These are phyloP conservation scores for Dreissena rostriformis DNA, from an alignment of 1,140 invertebrate genomes.

Conservation along the genomic window DNA sequence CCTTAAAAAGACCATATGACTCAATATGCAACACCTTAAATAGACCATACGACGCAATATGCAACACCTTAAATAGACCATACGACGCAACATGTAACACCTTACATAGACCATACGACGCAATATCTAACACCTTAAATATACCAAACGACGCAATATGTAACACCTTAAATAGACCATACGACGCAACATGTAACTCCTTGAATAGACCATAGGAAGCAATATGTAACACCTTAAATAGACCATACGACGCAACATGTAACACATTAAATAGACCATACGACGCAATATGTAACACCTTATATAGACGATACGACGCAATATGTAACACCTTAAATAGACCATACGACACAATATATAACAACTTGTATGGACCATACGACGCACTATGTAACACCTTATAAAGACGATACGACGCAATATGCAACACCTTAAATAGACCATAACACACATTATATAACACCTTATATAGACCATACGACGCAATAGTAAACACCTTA, in stretches of 20 bases:
- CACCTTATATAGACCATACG: not conserved
- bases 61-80: no score
- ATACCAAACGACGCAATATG: not conserved
- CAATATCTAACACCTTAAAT: not conserved
- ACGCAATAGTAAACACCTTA: not conserved
- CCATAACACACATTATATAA: not conserved
- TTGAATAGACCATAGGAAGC: not conserved
- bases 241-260: not conserved
- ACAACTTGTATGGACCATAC: not conserved
- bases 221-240: not conserved
- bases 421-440: constrained; percentile 34
- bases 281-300: not conserved
- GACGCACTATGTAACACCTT: not conserved
- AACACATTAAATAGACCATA: not conserved
- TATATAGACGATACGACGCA: not conserved
- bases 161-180: no score
- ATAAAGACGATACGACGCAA: no score
- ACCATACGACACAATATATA: not conserved
- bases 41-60: not conserved
- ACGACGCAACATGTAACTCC: constrained; percentile 22
- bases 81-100: not conserved
- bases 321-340: not conserved
- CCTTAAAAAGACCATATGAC: not conserved
- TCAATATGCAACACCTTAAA: not conserved
- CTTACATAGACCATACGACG: not conserved